Conservation (phyloP, 1,140 invertebrate species). For the silkworm (Bombyx mori) region DNA sequence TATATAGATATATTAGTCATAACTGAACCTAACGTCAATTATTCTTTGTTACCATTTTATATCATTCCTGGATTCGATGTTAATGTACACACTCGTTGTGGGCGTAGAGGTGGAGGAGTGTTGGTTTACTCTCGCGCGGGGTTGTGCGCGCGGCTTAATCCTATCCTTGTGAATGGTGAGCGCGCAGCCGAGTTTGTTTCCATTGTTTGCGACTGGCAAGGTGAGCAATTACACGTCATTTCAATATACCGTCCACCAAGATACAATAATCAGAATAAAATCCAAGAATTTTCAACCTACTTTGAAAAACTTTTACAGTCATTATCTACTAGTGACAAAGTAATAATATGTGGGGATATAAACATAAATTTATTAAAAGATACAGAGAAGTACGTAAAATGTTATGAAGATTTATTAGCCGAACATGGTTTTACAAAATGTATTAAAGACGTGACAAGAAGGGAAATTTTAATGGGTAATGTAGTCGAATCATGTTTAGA, state of each 20-base stretch:
- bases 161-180: too few species aligned
- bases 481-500: conserved; percentile 14
- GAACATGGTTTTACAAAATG: conserved; percentile 15
- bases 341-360: conserved; percentile 14
- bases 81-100: too few species aligned
- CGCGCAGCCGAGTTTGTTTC: conserved; percentile 14
- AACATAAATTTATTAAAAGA: conserved; percentile 16
- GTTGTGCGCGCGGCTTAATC: too few species aligned
- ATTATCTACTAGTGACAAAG: conserved; percentile 1
- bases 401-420: conserved; percentile 14
- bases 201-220: conserved; percentile 3
- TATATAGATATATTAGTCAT: conserved; percentile 13
- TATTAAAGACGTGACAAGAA: conserved; percentile 11
- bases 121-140: too few species aligned
- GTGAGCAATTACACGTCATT: conserved; percentile 8
- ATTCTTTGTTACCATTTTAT: background rate
- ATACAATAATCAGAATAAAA: conserved; percentile 9
- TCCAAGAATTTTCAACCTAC: conserved; percentile 7
- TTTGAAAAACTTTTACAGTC: conserved; percentile 4
- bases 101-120: too few species aligned
- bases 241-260: conserved; percentile 15
- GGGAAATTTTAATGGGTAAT: conserved; percentile 8
- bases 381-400: conserved; percentile 3
- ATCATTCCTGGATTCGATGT: too few species aligned
- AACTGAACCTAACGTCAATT: conserved; percentile 12